Evolutionary conservation across 2,113 vertebrate genomes (phyloP).

Genomic region (Hucho hucho): DNA sequence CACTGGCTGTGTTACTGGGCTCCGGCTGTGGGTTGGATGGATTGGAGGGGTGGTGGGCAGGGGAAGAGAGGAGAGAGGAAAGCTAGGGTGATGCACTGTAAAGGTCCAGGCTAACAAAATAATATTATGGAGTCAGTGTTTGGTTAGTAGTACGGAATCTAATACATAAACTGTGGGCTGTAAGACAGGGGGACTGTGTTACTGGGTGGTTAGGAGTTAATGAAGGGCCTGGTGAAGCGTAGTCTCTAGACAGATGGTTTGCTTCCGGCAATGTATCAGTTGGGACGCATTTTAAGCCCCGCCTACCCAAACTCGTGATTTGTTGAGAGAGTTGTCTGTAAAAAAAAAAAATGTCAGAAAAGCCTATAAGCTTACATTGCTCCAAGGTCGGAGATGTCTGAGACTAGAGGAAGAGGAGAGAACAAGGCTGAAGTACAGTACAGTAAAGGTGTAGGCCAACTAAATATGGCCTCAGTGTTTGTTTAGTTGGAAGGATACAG

Average conservation of each 20-base stretch:
- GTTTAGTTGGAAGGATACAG: background rate
- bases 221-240: background rate
- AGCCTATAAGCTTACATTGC: too few relatives aligned
- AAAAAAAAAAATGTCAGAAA: too few relatives aligned
- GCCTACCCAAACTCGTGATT: too few relatives aligned
- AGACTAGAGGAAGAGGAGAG: background rate
- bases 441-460: background rate
- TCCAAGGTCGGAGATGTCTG: too few relatives aligned
- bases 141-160: too few relatives aligned
- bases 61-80: background rate
- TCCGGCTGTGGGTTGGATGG: background rate
- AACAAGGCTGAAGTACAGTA: background rate
- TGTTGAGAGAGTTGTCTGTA: too few relatives aligned
- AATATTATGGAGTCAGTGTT: too few relatives aligned
- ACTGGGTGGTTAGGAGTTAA: background rate
- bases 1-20: conserved; percentile 13
- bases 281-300: too few relatives aligned
- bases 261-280: too few relatives aligned
- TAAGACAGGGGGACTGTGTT: background rate
- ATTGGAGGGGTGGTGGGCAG: background rate
- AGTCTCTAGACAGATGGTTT: too few relatives aligned
- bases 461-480: background rate
- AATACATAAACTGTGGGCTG: background rate
- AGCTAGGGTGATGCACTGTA: background rate
- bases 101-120: too few relatives aligned